These are phyloP conservation scores for Meloidogyne exigua DNA, from an alignment of 1,140 invertebrate genomes.

Conservation along the genomic window DNA sequence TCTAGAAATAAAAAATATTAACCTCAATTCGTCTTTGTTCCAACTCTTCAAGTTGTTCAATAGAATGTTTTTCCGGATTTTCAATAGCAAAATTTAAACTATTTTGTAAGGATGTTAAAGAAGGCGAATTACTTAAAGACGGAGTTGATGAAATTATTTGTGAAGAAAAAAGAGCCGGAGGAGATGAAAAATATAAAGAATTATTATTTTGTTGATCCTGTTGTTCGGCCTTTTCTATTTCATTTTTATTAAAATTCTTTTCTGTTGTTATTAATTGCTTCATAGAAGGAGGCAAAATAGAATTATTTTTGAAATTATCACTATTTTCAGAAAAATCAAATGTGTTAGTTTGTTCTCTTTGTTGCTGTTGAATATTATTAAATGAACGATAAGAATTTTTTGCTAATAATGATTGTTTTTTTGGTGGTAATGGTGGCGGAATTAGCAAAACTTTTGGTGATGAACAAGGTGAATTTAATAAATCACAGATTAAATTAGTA, in stretches of 20 bases:
- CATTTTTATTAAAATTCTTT: not conserved
- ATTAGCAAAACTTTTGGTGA: not conserved
- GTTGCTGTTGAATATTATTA: not conserved
- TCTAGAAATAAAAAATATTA: not conserved
- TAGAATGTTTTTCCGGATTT: constrained; percentile 26
- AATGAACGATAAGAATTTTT: constrained; percentile 5
- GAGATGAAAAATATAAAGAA: not conserved
- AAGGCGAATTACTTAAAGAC: constrained; percentile 21
- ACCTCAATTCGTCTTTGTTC: constrained; percentile 14
- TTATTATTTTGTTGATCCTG: not conserved
- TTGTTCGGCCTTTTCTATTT: not conserved
- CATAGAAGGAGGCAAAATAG: not conserved
- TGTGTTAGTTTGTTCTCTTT: not conserved
- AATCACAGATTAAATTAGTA: constrained; percentile 2
- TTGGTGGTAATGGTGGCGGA: constrained; percentile 23
- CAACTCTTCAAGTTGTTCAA: constrained; percentile 17
- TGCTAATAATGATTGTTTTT: constrained; percentile 21
- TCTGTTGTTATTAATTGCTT: not conserved
- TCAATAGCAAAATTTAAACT: constrained; percentile 24
- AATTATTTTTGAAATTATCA: not conserved
- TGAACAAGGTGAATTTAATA: not conserved
- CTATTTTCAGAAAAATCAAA: not conserved
- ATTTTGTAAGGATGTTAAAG: constrained; percentile 23
- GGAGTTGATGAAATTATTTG: constrained; percentile 8
- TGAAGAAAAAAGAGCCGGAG: not conserved